phyloP scores from a whole-genome alignment of 2,113 vertebrate species.

The Syngnathus typhle region DNA sequence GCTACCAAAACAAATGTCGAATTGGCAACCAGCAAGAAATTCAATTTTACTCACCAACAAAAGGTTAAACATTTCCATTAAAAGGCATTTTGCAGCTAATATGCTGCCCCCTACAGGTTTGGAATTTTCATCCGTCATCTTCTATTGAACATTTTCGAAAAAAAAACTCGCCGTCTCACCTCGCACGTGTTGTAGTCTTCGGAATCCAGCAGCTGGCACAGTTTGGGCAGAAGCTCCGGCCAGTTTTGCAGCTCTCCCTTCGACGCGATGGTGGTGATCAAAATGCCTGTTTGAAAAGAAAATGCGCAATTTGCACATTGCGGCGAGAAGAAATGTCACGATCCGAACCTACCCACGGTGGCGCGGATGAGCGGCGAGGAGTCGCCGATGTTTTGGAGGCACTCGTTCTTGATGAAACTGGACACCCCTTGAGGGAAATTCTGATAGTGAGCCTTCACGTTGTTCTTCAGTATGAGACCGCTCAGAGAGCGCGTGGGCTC shows the following conservation, averaged over 20 bases:
- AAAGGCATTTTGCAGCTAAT: background rate
- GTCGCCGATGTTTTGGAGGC: constrained; percentile 92
- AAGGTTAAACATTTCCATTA: too few species aligned
- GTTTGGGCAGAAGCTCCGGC: constrained; percentile 89
- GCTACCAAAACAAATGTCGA: too few species aligned
- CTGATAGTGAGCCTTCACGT: constrained; percentile 94
- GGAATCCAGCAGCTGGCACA: constrained; percentile 91
- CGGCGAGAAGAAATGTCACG: constrained; percentile 1
- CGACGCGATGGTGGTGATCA: constrained; percentile 93
- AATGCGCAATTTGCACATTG: constrained; percentile 7
- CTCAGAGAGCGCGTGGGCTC: constrained; percentile 92
- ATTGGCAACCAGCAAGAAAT: too few species aligned
- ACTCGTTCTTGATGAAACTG: constrained; percentile 92
- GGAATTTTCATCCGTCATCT: too few species aligned
- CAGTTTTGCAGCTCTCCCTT: constrained; percentile 94
- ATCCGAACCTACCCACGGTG: constrained; percentile 79
- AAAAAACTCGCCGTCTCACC: constrained; percentile 57
- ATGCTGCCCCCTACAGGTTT: too few species aligned
- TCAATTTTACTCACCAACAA: too few species aligned
- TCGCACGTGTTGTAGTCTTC: constrained; percentile 97
- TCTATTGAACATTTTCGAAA: too few species aligned
- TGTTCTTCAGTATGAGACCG: constrained; percentile 92
- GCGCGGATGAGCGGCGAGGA: constrained; percentile 88
- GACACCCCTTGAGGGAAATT: constrained; percentile 87
- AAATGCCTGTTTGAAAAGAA: constrained; percentile 75